Conservation (phyloP, 2,888 invertebrate genomes). For the Chaitophorus viminalis region DNA sequence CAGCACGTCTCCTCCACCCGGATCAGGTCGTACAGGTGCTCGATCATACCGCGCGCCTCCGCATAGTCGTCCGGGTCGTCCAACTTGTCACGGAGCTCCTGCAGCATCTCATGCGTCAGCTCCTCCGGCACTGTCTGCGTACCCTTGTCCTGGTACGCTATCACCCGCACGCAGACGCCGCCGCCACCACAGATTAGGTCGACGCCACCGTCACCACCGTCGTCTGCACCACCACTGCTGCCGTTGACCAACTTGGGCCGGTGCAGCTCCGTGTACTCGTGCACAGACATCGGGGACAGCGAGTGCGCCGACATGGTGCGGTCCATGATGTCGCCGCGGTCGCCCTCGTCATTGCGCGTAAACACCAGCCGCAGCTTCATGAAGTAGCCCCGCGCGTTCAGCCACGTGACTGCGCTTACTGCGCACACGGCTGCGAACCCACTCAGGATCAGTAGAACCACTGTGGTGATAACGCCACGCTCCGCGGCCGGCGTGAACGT, state of each 20-base stretch:
- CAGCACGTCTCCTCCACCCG: constrained; percentile 77
- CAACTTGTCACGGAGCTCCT: constrained; percentile 75
- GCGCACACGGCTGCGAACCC: constrained; percentile 64
- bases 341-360: not conserved
- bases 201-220: constrained; percentile 44
- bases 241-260: constrained; percentile 65
- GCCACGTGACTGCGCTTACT: constrained; percentile 61
- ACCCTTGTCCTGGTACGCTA: constrained; percentile 69
- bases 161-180: constrained; percentile 66
- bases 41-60: constrained; percentile 81
- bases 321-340: constrained; percentile 3
- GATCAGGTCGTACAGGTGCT: constrained; percentile 79
- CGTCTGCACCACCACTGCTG: constrained; percentile 63
- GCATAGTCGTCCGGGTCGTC: constrained; percentile 76
- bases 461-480: constrained; percentile 26
- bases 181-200: constrained; percentile 64
- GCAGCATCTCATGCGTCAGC: constrained; percentile 78
- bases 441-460: constrained; percentile 67
- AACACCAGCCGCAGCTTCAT: constrained; percentile 65
- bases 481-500: constrained; percentile 16
- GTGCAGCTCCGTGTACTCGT: constrained; percentile 74
- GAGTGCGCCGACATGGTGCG: constrained; percentile 71
- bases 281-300: constrained; percentile 72
- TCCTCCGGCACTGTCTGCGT: constrained; percentile 81
- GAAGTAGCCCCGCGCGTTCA: constrained; percentile 65